A percentile compares a stretch with the other conserved stretches of the same genome.
Evolutionary conservation across 2,113 vertebrate genomes (phyloP).

Genomic region (Lophotis ruficrista): DNA sequence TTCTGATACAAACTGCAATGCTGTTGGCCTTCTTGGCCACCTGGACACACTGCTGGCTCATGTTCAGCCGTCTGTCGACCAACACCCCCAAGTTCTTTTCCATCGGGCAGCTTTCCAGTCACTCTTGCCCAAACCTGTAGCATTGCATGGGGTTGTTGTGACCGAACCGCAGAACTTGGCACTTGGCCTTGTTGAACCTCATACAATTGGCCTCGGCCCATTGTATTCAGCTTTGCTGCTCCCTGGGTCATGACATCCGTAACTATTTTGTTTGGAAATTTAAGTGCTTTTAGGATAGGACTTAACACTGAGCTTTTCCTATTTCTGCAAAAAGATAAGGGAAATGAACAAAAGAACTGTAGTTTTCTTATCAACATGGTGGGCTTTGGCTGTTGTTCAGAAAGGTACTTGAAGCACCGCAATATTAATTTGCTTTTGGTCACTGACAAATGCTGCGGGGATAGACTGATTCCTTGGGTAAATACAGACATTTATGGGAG

Average conservation of each 20-base stretch:
- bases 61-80: too few relatives aligned
- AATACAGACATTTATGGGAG: neutral
- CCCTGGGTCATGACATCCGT: fast-evolving
- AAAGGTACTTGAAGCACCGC: neutral
- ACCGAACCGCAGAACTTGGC: too few relatives aligned
- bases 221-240: neutral
- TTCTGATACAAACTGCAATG: too few relatives aligned
- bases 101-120: too few relatives aligned
- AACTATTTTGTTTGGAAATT: neutral
- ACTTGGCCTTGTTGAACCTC: too few relatives aligned
- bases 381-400: neutral
- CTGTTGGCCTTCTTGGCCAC: too few relatives aligned
- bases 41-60: too few relatives aligned
- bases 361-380: neutral
- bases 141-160: too few relatives aligned
- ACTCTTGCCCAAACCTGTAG: too few relatives aligned
- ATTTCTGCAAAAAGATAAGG: neutral
- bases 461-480: neutral
- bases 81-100: too few relatives aligned
- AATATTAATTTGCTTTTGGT: neutral
- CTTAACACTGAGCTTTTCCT: neutral
- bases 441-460: neutral
- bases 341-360: neutral
- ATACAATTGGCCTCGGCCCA: too few relatives aligned
- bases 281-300: neutral